Base-by-base conservation (phyloP, 2,888 invertebrate species). In the Ormyrus thymus region DNA sequence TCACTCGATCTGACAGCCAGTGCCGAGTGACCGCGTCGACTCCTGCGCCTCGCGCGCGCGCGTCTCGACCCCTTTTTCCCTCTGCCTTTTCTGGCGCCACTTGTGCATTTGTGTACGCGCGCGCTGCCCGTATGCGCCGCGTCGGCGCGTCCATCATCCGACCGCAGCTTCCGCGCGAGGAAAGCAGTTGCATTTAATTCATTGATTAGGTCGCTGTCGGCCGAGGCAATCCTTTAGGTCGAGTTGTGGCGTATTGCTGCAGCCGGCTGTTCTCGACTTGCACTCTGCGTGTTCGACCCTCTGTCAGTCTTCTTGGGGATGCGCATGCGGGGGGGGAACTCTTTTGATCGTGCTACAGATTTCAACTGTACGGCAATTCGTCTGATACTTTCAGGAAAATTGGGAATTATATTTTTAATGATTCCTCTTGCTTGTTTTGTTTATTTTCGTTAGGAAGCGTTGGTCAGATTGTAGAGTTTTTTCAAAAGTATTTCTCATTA, bases 161-260 rank as follows among this genome's bases (percentile, higher is more conserved):
- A 56, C 75, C 59, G 61, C 81, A 78, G 81, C 70, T 59, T 77
- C 74, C 81, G 53, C 81, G 53, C 75, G 66, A 29, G 29, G 53
- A 78, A 76, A 81, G 83, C 86, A 85, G 86, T 85, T 86, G 86
- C 84, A 84, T 85, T 86, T 85, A 82, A 85, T 86, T 86, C 59
- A 48, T 45, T 13, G 70, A 50, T 15, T 79, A 72, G 59, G 69
- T 70, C 76, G 79, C 73, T 29, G 29, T 29, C 29, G 78, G 78
- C 70, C 55, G 65, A 72, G 81, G 75, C 78, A 83, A 83, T 81
- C 82, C 83, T 82, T 81, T 82, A 10, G 68, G n/a, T 50, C 29
- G 50, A 70, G 58, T 43, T 58, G 58, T 29, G 29, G 58, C 29
- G 58, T 9, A 50, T 7, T n/a, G 48, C 29, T 43, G 50, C 50